Percentiles rank a stretch among this genome's conserved stretches.
These are phyloP conservation scores for Diplodus sargus DNA, from an alignment of 2,797 vertebrate genomes.

Conservation along the genomic window DNA sequence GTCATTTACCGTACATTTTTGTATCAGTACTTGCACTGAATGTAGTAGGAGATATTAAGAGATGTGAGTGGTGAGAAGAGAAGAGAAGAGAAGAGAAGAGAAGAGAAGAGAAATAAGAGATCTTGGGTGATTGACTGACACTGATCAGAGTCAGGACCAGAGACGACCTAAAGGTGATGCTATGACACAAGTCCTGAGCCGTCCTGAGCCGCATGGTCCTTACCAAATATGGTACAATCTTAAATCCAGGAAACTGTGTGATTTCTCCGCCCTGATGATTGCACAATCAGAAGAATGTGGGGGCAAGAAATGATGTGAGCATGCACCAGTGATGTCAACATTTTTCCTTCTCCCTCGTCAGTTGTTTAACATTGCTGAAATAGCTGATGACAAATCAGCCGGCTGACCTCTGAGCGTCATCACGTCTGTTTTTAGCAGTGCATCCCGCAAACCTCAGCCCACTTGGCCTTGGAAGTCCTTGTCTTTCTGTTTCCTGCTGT, in stretches of 20 bases:
- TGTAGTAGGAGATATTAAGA: not conserved
- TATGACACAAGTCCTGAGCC: constrained; percentile 10
- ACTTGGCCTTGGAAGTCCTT: constrained; percentile 82
- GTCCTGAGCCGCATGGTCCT: not conserved
- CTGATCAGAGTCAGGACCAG: not conserved
- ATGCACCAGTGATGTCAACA: constrained; percentile 71
- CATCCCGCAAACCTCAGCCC: constrained; percentile 73
- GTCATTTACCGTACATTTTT: constrained; percentile 12
- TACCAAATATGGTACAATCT: constrained; percentile 64
- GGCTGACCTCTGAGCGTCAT: constrained; percentile 75
- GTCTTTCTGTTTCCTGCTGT: constrained; percentile 80
- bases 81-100: constrained; percentile 2
- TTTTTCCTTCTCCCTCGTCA: constrained; percentile 66
- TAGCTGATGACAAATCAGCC: constrained; percentile 79
- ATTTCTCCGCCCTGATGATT: constrained; percentile 45
- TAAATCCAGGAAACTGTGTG: constrained; percentile 51
- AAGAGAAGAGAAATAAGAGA: not conserved
- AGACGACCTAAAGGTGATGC: constrained; percentile 40
- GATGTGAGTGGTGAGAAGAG: not conserved
- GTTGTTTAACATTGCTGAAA: constrained; percentile 77
- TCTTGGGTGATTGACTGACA: not conserved
- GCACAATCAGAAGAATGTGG: constrained; percentile 65
- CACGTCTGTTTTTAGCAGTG: constrained; percentile 76
- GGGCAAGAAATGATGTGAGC: constrained; percentile 60
- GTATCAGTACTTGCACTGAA: constrained; percentile 5